Evolutionary conservation across 2,113 vertebrate species (phyloP).

Genomic region (Xiphophorus maculatus): DNA sequence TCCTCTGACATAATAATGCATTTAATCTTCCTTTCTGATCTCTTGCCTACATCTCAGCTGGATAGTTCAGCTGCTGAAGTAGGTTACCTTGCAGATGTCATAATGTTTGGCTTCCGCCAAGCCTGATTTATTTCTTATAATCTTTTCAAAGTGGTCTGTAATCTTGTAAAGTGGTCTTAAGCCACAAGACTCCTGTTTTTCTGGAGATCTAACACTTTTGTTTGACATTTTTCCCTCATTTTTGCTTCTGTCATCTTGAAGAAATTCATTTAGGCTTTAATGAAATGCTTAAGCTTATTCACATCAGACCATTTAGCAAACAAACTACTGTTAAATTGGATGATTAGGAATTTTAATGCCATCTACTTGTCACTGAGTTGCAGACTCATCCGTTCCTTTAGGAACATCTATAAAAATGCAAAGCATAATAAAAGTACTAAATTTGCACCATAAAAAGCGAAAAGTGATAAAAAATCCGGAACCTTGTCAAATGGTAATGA

Average conservation of each 20-base stretch:
- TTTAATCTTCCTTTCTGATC: neutral
- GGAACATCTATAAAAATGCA: neutral
- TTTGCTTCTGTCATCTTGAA: neutral
- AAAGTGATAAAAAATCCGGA: neutral
- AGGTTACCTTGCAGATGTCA: neutral
- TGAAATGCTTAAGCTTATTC: neutral
- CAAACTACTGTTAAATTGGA: too few relatives aligned
- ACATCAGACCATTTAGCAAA: too few relatives aligned
- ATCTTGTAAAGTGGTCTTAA: neutral
- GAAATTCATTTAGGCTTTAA: neutral
- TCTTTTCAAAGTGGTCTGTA: constrained; percentile 3
- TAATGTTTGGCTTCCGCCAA: neutral
- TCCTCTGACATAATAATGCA: neutral
- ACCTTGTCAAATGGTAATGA: neutral
- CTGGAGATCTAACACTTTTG: neutral
- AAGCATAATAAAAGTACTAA: too few relatives aligned
- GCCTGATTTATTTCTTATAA: neutral
- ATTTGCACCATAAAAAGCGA: neutral
- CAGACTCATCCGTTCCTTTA: neutral
- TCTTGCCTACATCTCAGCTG: neutral
- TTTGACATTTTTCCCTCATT: neutral
- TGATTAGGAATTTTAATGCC: neutral
- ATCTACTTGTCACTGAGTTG: neutral
- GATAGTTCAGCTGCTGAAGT: neutral
- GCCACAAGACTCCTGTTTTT: neutral